These are phyloP conservation scores for Lerista edwardsae DNA, from an alignment of 2,797 vertebrate species.

Conservation along the genomic window DNA sequence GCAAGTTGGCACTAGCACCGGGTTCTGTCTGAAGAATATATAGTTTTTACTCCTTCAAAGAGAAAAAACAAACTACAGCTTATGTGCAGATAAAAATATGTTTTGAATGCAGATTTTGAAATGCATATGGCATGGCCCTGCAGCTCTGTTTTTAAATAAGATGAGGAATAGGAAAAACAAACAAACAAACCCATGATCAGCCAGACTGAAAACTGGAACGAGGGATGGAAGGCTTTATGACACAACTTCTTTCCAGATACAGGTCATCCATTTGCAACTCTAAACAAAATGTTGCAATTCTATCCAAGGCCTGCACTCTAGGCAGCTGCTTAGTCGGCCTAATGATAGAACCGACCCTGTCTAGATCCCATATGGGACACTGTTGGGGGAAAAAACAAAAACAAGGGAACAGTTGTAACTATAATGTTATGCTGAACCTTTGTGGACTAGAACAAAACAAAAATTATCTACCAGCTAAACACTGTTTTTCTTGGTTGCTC, in stretches of 20 bases:
- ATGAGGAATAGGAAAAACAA: neutral
- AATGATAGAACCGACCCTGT: neutral
- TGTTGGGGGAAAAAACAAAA: constrained; percentile 55
- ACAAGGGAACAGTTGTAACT: constrained; percentile 49
- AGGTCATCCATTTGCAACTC: neutral
- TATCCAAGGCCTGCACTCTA: neutral
- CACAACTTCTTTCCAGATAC: neutral
- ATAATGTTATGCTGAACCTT: constrained; percentile 50
- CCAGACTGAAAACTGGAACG: neutral
- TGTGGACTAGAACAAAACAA: constrained; percentile 31
- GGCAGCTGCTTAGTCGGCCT: no score
- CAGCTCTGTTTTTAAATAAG: neutral
- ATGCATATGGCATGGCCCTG: neutral
- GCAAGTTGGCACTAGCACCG: no score
- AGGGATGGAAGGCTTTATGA: neutral
- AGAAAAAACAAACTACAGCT: neutral
- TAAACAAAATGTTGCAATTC: neutral
- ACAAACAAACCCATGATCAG: no score
- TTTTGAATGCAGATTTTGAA: neutral
- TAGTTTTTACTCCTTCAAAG: neutral
- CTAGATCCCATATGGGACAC: constrained; percentile 45
- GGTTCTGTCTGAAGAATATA: neutral
- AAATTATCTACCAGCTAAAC: constrained; percentile 57
- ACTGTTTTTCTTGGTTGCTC: constrained; percentile 51
- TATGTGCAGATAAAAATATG: neutral